Evolutionary conservation across 2,113 vertebrate species (phyloP), one percentile per base, ranked within the genome.

Genomic region (Physeter macrocephalus): DNA sequence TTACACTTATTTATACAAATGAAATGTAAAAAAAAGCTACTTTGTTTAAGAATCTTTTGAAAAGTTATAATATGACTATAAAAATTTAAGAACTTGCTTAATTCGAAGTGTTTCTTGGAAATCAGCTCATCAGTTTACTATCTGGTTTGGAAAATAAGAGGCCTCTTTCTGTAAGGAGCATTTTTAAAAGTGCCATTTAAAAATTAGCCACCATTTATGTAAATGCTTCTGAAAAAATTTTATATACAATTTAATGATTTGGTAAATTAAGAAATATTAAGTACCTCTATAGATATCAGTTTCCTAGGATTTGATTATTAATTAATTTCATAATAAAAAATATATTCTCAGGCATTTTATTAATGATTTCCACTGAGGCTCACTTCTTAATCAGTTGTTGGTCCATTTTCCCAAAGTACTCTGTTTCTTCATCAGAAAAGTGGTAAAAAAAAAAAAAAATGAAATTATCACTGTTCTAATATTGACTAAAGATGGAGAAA

Each of bases 31-130:
- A 8, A 41, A 5, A 9, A 59, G 21, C 36, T 81, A 43, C 25
- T 57, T 82, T 86, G 31, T 87, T 94, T 8, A 88, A 12, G 20
- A 82, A 71, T 81, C 69, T 69, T 92, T 67, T 72, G 52, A 86
- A 85, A 95, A 91, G 34, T 29, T 93, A 23, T 92, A 57, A 25
- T 83, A 25, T 27, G 41, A 4, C 12, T 52, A 10, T 62, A 87
- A 77, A 74, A 89, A 83, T 93, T 18, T 91, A 93, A 97, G 75
- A 39, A 3, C 92, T 95, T 81, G 39, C 62, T 89, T 20, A 95
- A 46, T 95, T 66, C 74, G 59, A 97, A 88, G 10, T 92, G 12
- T 75, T 97, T 95, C 59, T 96, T 29, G 36, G 81, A 98, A 96
- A 74, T 57, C 43, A 77, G 52, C 46, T 96, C 25, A 20, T 85